Percentiles rank a stretch among this genome's conserved stretches.
Evolutionary conservation across 2,113 vertebrate genomes (phyloP).

Genomic region (Panurus biarmicus): DNA sequence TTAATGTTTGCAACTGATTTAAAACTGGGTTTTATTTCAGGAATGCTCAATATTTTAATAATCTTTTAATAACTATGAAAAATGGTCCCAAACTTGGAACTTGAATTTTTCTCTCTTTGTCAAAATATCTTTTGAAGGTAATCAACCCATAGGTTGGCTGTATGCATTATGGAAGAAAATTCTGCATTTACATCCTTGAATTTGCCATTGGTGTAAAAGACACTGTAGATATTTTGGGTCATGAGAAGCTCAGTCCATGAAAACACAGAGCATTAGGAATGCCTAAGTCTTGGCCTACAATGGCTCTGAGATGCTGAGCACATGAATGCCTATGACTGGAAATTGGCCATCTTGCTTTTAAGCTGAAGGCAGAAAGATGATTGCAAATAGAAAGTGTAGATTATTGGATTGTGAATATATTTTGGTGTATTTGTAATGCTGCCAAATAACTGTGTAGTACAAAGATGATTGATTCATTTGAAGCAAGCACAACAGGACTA

Average conservation of each 20-base stretch:
- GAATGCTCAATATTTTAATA: neutral
- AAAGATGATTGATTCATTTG: neutral
- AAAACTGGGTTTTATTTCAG: neutral
- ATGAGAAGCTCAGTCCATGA: neutral
- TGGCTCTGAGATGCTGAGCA: neutral
- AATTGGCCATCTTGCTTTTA: neutral
- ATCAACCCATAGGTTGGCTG: neutral
- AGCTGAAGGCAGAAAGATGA: neutral
- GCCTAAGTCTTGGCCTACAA: neutral
- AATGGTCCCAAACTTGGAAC: neutral
- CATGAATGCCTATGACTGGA: neutral
- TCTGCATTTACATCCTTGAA: neutral
- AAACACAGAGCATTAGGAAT: neutral
- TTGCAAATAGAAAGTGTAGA: neutral
- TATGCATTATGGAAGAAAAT: neutral
- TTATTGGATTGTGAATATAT: neutral
- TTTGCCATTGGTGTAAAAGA: neutral
- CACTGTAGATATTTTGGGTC: fast-evolving
- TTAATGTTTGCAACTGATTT: neutral
- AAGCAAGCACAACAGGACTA: neutral
- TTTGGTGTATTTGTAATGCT: neutral
- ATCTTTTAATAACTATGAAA: neutral
- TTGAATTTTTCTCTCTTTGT: neutral
- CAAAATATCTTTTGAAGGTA: neutral
- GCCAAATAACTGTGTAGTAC: neutral